A percentile compares a stretch with the other conserved stretches of the same genome.
Evolutionary conservation across 2,888 invertebrate species (phyloP).

Genomic region (Aleiodes testaceus): DNA sequence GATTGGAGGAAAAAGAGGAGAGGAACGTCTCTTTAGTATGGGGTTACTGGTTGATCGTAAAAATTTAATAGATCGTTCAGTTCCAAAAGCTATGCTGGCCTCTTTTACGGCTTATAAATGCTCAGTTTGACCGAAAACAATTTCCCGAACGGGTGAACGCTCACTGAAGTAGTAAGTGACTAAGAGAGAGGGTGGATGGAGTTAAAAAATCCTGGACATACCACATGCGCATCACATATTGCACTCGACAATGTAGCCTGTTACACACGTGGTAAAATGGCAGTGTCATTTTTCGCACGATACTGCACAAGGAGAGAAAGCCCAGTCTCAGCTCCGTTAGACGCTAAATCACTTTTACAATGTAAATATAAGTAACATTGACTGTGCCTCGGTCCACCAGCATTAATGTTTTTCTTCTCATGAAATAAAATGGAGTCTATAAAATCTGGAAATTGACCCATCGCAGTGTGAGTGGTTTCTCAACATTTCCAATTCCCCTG

Average conservation of each 20-base stretch:
- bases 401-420: too few species aligned
- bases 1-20: neutral
- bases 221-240: slow-evolving; percentile 12
- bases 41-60: slow-evolving; percentile 57
- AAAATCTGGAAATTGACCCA: too few species aligned
- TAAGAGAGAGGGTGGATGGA: neutral
- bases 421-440: too few species aligned
- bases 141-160: slow-evolving; percentile 50
- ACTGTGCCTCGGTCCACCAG: too few species aligned
- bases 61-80: slow-evolving; percentile 68
- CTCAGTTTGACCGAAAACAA: slow-evolving; percentile 67
- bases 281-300: too few species aligned
- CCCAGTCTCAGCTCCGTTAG: too few species aligned
- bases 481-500: neutral
- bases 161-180: too few species aligned
- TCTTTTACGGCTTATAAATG: slow-evolving; percentile 65
- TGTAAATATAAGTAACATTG: too few species aligned
- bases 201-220: slow-evolving; percentile 8
- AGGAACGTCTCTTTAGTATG: slow-evolving; percentile 32
- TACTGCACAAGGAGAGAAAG: too few species aligned
- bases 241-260: too few species aligned
- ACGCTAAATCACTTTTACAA: too few species aligned
- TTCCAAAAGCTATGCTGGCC: slow-evolving; percentile 53
- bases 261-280: too few species aligned
- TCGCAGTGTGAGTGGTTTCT: neutral